Percentiles rank a stretch among this genome's conserved stretches.
phyloP scores from a whole-genome alignment of 1,140 invertebrate genomes.

The Trinorchestia longiramus region DNA sequence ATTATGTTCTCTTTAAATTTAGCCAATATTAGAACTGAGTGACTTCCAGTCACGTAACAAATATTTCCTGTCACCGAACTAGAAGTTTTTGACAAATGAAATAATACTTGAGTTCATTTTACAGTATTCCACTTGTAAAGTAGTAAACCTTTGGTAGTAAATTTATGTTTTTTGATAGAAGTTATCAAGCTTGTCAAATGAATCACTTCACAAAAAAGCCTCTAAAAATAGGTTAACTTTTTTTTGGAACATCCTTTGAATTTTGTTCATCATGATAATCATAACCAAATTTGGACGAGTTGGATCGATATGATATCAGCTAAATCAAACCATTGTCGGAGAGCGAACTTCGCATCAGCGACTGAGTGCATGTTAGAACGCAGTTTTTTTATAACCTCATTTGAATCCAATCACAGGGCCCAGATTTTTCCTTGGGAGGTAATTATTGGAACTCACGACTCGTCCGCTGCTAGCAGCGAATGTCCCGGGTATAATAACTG shows the following conservation, averaged over 20 bases:
- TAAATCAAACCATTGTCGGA: not conserved
- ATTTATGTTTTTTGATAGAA: not conserved
- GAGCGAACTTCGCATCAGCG: not conserved
- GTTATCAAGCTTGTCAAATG: too few species aligned
- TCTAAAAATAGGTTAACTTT: too few species aligned
- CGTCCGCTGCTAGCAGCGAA: not conserved
- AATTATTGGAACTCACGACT: conserved; percentile 42
- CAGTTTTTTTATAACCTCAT: conserved; percentile 29
- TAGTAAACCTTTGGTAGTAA: not conserved
- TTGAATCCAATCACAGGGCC: conserved; percentile 42
- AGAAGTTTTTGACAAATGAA: not conserved
- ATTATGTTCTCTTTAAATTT: too few species aligned
- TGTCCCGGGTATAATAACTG: conserved; percentile 26
- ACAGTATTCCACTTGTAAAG: not conserved
- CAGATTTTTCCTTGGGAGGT: conserved; percentile 17
- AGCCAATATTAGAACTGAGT: too few species aligned
- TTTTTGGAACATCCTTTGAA: too few species aligned
- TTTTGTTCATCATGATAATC: not conserved
- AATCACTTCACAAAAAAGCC: too few species aligned
- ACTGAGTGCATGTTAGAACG: not conserved
- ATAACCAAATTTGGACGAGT: not conserved
- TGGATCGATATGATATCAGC: not conserved
- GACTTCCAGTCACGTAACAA: too few species aligned
- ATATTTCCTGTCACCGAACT: not conserved
- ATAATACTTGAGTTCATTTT: not conserved